phyloP scores from a whole-genome alignment of 2,888 invertebrate genomes.

The Drosophila vallismaia region DNA sequence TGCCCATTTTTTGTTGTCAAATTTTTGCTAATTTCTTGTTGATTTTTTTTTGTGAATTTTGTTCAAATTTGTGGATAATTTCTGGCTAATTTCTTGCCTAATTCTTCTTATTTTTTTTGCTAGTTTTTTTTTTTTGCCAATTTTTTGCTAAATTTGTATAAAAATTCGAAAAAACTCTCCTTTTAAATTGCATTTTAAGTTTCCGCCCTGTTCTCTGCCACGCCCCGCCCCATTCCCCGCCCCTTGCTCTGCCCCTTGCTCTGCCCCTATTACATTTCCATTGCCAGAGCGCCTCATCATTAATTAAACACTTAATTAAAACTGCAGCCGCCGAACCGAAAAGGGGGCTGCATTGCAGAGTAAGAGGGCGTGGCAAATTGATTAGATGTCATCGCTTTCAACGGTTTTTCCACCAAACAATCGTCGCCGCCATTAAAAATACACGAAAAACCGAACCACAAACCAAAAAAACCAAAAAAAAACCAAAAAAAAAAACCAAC shows the following conservation, averaged over 20 bases:
- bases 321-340: constrained; percentile 56
- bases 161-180: not conserved
- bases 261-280: not conserved
- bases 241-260: too few species aligned
- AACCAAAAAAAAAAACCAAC: constrained; percentile 21
- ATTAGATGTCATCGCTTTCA: constrained; percentile 52
- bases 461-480: constrained; percentile 18
- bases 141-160: too few species aligned
- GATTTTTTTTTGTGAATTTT: too few species aligned
- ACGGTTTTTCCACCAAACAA: constrained; percentile 34
- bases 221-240: not conserved
- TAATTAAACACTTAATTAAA: constrained; percentile 78
- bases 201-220: not conserved
- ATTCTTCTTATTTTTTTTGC: too few species aligned
- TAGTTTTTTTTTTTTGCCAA: not conserved
- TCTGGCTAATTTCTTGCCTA: too few species aligned
- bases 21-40: too few species aligned
- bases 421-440: constrained; percentile 38
- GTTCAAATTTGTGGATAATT: too few species aligned
- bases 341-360: not conserved
- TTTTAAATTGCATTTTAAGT: constrained; percentile 24
- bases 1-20: too few species aligned
- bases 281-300: constrained; percentile 57
- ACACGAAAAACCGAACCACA: constrained; percentile 24
- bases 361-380: constrained; percentile 38